Evolutionary conservation across 2,888 invertebrate species (phyloP).

Genomic region (Xestia rhomboidea): DNA sequence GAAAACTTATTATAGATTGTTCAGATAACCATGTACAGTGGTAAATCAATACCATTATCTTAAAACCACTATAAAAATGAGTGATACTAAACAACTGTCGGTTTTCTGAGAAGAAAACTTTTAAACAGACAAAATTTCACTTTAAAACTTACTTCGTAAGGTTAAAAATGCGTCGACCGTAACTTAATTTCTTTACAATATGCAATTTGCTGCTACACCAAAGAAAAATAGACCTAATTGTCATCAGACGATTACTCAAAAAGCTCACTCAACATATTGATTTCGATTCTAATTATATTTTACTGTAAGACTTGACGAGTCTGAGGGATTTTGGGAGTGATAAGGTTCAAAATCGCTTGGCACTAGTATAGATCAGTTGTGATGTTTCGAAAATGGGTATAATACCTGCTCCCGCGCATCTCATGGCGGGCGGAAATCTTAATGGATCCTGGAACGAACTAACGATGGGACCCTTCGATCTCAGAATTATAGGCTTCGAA

Average conservation of each 20-base stretch:
- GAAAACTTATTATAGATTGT: conserved; percentile 79
- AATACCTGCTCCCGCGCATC: conserved; percentile 85
- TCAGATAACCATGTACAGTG: conserved; percentile 81
- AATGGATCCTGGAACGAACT: conserved; percentile 89
- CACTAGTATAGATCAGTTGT: conserved; percentile 40
- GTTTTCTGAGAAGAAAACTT: conserved; percentile 78
- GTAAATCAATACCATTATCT: conserved; percentile 90
- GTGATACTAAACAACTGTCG: conserved; percentile 80
- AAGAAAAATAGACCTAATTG: conserved; percentile 46
- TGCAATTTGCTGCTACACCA: conserved; percentile 35
- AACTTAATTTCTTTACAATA: conserved; percentile 48
- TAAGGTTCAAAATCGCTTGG: conserved; percentile 66
- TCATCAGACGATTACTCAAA: neutral
- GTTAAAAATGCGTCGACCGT: conserved; percentile 29
- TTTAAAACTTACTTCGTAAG: conserved; percentile 30
- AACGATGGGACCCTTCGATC: conserved; percentile 89
- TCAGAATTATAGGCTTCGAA: conserved; percentile 75
- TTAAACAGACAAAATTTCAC: conserved; percentile 56
- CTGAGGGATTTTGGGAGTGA: neutral
- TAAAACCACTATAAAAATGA: conserved; percentile 89
- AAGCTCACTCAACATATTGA: conserved; percentile 20
- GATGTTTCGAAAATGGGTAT: conserved; percentile 67
- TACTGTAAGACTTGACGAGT: neutral
- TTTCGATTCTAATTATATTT: conserved; percentile 26
- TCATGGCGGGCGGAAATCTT: conserved; percentile 89